Evolutionary conservation across 1,140 invertebrate species (phyloP), one percentile per base, ranked within the genome.

Genomic region (Drosophila asahinai): DNA sequence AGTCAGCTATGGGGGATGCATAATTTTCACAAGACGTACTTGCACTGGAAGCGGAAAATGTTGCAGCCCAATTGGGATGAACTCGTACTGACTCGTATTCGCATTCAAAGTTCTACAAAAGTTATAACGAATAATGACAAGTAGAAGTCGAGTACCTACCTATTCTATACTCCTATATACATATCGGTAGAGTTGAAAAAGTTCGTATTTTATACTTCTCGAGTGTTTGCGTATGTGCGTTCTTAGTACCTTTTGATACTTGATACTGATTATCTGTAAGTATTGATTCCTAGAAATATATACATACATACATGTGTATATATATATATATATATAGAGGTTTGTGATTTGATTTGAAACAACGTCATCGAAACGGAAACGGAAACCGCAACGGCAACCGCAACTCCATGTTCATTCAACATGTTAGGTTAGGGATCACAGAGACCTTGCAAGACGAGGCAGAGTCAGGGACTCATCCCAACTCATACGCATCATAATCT

Each of bases 171-270:
- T 38, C 52, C 40, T 40, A 42, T 58, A 73, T 57, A 57, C 15
- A 38, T 75, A 64, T 59, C 73, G 60, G 61, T 77, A 77, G 74
- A 43, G 48, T 77, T 77, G 62, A 57, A 77, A 19, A n/a, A 77
- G 74, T 77, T 77, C 42, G 48, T 62, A 62, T 48, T 78, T 70
- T 61, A 36, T 70, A 36, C 33, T 68, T 77, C 61, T 77, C 51
- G 36, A 63, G 58, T 57, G 36, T 79, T 77, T 79, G 57, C 51
- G 48, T 63, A 71, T 70, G 75, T 76, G 75, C 63, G 62, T 77
- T 77, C 22, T 30, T 36, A 61, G 68, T 71, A 73, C 72, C 30
- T 58, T 43, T 30, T 49, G 47, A 48, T 42, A 64, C 36, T 45
- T 40, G 36, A 8, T 57, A 52, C 27, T 30, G 27, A 30, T 25